Evolutionary conservation across 2,888 invertebrate species (phyloP), one percentile per base, ranked within the genome.

Genomic region (Zeuzera pyrina): DNA sequence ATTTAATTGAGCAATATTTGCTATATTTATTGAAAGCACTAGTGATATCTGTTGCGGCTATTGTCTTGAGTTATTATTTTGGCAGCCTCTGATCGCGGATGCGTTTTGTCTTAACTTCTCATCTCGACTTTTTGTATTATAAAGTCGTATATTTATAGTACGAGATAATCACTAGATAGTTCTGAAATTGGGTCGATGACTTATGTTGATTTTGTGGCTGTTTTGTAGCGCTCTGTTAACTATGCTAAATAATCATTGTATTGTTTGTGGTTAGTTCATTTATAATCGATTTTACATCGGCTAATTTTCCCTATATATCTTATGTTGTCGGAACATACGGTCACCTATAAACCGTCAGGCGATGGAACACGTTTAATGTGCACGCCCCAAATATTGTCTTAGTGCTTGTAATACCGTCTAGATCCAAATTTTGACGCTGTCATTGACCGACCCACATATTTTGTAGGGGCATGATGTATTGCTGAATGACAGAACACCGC

Each of bases 361-460:
- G 31, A 26, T 25, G 12, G 27, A 26, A 25, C n/a, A 2, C 14
- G 2, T 13, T 3, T 21, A 50, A 44, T 32, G 36, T 38, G 33
- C 40, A 31, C 43, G 52, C 31, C 42, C 57, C 39, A 57, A 52
- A 53, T 52, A 51, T 47, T 49, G 45, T 47, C 35, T 34, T 37
- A 45, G 41, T 47, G 47, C 38, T 41, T 48, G 42, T 45, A 43
- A 45, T 36, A 39, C 38, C 47, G 43, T 49, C 57, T 62, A 57
- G 22, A 24, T 32, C 22, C 38, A 39, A 52, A 50, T 52, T 54
- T 45, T 45, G 43, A 43, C 44, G 53, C 63, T 72, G 73, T 71
- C 73, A 70, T 65, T 73, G 72, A 74, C 76, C 70, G 71, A 60
- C 76, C 77, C 55, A 68, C 59, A 70, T 77, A 61, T 62, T 66